Base-by-base conservation (phyloP, 2,113 vertebrate genomes). In the Etia nguti region DNA sequence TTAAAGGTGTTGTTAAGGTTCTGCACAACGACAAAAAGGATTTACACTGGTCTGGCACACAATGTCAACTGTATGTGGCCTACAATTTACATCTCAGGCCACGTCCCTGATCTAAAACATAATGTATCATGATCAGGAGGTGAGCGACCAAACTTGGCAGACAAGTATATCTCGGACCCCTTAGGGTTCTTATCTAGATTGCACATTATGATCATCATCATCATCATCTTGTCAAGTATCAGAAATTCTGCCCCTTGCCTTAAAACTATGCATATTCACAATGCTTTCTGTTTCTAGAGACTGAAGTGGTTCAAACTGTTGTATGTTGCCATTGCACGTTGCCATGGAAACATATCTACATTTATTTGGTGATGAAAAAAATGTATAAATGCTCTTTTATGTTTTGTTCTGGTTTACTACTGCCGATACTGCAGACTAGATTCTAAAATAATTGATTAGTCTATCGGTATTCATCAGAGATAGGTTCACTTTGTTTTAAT, bases 61-160 rank as follows among this genome's bases (percentile, higher is more conserved):
- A 56, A 24, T 10, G 54, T 48, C 15, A 1, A 48, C 46, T 48
- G 46, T 48, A 8, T 48, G 46, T 48, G 15, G 46, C 55, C 0
- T 15, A 16, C 16, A 9, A 20, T 20, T 62, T 60, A 31, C 57
- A 60, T 0, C 0, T 2, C 57, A 60, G 57, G 0, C 15, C 0
- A 34, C 0, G 9, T 62, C 29, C 59, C 31, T 65, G 31, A 65
- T 65, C 18, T n/a, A 0, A 43, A 88, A 31, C 16, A 56, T 56
- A 56, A 48, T 2, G 2, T 8, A 16, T 48, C 24, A 20, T 26
- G 41, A 75, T 29, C 43, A 31, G 24, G 15, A 52, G 55, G 1
- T 8, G 10, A 46, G 9, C 3, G 0, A 48, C 4, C 24, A 75
- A 48, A 75, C 68, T 75, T 75, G 22, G 41, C 15, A 48, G 41